Conservation (phyloP, 2,888 invertebrate species). For the Parnassius smintheus region DNA sequence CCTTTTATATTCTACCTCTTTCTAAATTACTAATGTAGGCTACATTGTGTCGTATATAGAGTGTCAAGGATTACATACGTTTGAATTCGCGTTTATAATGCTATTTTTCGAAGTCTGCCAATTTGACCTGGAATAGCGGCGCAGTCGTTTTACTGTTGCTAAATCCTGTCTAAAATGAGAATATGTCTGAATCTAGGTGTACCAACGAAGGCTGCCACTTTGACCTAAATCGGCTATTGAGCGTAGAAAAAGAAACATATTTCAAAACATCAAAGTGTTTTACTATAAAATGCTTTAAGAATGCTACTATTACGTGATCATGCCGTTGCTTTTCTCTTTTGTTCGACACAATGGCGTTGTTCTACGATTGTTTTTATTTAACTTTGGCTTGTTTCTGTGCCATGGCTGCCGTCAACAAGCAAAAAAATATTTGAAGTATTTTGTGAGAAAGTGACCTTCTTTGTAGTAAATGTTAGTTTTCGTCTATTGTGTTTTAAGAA, state of each 20-base stretch:
- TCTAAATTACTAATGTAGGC: no score
- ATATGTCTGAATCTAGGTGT: no score
- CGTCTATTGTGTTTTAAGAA: neutral
- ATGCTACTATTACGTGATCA: neutral
- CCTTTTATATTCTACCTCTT: no score
- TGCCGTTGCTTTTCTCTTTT: slow-evolving; percentile 5
- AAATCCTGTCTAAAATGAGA: no score
- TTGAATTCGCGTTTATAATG: no score
- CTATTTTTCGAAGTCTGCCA: no score
- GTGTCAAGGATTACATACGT: no score
- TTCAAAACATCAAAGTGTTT: neutral
- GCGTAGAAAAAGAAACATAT: neutral
- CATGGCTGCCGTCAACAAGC: slow-evolving; percentile 9
- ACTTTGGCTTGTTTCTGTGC: slow-evolving; percentile 9
- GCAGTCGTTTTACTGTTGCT: no score
- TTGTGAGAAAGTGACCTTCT: slow-evolving; percentile 2
- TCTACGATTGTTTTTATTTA: slow-evolving; percentile 8
- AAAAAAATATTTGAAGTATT: slow-evolving; percentile 3
- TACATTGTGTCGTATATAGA: no score
- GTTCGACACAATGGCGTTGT: slow-evolving; percentile 10
- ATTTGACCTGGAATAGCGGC: no score
- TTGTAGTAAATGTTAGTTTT: slow-evolving; percentile 3
- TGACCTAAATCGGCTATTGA: no score
- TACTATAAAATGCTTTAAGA: slow-evolving; percentile 2
- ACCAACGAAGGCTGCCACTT: no score